phyloP scores from a whole-genome alignment of 2,113 vertebrate genomes.

The Alosa alosa region DNA sequence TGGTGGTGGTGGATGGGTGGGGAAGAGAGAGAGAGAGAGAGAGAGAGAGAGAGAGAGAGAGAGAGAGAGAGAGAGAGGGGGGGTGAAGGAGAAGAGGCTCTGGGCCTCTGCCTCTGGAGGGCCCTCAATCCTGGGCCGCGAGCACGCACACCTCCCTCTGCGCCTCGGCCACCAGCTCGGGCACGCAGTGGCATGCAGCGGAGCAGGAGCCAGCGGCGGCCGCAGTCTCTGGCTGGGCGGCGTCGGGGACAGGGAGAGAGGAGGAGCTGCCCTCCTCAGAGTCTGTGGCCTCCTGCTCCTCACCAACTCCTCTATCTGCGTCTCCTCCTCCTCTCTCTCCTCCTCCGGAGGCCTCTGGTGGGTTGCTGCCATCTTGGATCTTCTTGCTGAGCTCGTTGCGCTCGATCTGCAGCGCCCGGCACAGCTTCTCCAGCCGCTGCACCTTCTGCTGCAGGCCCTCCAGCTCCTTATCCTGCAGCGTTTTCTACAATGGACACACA shows the following conservation, averaged over 20 bases:
- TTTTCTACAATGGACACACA: slow-evolving; percentile 76
- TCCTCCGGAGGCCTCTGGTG: background rate
- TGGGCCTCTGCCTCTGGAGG: background rate
- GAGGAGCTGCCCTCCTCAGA: slow-evolving; percentile 34
- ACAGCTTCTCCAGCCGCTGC: slow-evolving; percentile 91
- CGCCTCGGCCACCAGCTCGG: slow-evolving; percentile 44
- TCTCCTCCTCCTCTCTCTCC: background rate
- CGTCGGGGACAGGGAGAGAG: slow-evolving; percentile 19
- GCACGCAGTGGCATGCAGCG: slow-evolving; percentile 53
- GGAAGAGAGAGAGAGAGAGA: background rate
- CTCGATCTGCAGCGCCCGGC: slow-evolving; percentile 89
- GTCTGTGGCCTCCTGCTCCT: slow-evolving; percentile 28
- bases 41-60: background rate
- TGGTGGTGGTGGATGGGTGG: background rate
- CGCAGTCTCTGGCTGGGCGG: slow-evolving; percentile 53
- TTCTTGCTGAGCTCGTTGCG: slow-evolving; percentile 97
- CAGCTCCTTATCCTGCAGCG: slow-evolving; percentile 85
- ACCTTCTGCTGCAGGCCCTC: slow-evolving; percentile 94
- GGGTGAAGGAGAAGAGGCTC: background rate
- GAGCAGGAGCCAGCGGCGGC: slow-evolving; percentile 57
- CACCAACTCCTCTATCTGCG: background rate
- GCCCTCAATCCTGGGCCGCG: slow-evolving; percentile 60
- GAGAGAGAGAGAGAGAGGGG: background rate
- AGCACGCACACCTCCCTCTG: slow-evolving; percentile 42
- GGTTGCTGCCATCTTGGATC: slow-evolving; percentile 74